Percentiles rank a stretch among this genome's conserved stretches.
Conservation (phyloP, 2,888 invertebrate species). For the Chrysolina haemoptera region DNA sequence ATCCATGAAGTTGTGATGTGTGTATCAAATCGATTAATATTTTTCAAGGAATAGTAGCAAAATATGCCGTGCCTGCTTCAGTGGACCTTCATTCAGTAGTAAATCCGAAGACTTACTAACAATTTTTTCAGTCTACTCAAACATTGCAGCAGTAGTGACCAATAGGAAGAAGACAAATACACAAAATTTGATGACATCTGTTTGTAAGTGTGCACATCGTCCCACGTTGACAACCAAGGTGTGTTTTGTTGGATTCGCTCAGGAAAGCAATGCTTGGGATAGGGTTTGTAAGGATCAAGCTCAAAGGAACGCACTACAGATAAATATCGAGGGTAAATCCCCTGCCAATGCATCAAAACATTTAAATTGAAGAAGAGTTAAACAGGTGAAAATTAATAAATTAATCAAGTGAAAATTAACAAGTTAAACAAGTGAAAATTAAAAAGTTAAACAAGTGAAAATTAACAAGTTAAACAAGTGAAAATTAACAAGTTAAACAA, state of each 20-base stretch:
- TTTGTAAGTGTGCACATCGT: constrained; percentile 50
- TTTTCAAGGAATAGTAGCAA: constrained; percentile 61
- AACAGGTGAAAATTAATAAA: no score
- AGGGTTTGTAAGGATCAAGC: constrained; percentile 25
- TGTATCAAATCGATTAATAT: constrained; percentile 54
- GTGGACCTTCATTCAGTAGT: constrained; percentile 61
- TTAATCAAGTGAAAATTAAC: no score
- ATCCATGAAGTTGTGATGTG: constrained; percentile 60
- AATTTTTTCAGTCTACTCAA: constrained; percentile 54
- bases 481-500: no score
- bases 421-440: no score
- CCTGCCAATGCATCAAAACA: no score
- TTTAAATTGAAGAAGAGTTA: no score
- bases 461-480: no score
- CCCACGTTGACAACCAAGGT: constrained; percentile 38
- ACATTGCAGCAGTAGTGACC: constrained; percentile 58
- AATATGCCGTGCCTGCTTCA: constrained; percentile 62
- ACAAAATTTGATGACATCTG: constrained; percentile 61
- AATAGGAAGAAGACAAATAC: constrained; percentile 63
- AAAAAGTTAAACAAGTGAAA: no score
- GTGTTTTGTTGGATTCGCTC: constrained; percentile 25
- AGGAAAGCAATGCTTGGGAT: constrained; percentile 27
- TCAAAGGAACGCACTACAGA: background rate
- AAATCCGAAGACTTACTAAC: constrained; percentile 45
- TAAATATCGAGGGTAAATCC: no score